Evolutionary conservation across 2,888 invertebrate genomes (phyloP).

Genomic region (Chaetogeoica ovagalla): DNA sequence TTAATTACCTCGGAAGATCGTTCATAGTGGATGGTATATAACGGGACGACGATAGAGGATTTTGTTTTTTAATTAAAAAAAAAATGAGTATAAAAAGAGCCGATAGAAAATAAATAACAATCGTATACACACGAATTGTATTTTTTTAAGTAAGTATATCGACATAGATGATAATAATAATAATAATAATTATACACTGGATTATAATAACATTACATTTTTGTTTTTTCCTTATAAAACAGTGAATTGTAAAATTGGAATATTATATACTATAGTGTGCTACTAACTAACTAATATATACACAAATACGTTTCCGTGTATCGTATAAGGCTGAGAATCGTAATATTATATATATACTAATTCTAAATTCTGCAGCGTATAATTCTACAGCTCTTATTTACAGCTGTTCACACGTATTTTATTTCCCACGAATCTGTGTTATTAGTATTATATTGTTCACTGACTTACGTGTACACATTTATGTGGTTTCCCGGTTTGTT

Average conservation of each 20-base stretch:
- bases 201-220: neutral
- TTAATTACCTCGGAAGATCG: neutral
- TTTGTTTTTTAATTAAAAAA: neutral
- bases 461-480: neutral
- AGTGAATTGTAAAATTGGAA: neutral
- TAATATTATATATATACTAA: neutral
- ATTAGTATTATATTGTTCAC: neutral
- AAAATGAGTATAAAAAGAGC: no score
- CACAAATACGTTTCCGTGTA: no score
- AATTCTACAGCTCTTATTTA: neutral
- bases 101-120: neutral
- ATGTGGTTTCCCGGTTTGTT: neutral
- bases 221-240: neutral
- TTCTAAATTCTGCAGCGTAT: neutral
- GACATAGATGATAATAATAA: neutral
- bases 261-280: no score
- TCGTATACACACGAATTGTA: no score
- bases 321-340: no score
- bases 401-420: neutral
- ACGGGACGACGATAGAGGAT: neutral
- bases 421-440: conserved; percentile 16
- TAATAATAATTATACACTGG: neutral
- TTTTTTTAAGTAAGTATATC: neutral
- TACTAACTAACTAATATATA: no score
- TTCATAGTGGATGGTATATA: no score